These are phyloP conservation scores for Drosophila merina DNA, from an alignment of 2,888 invertebrate genomes.

Conservation along the genomic window DNA sequence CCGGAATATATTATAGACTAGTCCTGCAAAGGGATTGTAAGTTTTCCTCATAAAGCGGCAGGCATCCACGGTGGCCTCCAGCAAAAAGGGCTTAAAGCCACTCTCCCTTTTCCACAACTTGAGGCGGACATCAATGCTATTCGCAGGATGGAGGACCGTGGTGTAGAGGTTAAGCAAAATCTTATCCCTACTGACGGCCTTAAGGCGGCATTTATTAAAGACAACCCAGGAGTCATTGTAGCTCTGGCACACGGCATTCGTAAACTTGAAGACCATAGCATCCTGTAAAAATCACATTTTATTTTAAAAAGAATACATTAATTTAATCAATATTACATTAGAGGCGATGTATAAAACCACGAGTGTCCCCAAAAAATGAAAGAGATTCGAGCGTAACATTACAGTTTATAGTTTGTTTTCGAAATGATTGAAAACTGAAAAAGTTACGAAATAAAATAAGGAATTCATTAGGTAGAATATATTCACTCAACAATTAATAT, in stretches of 20 bases:
- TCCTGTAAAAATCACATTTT: not conserved
- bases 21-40: not conserved
- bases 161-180: slow-evolving; percentile 16
- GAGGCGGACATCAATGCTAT: not conserved
- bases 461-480: not conserved
- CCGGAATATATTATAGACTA: slow-evolving; percentile 6
- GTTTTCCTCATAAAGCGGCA: slow-evolving; percentile 9
- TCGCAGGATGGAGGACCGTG: slow-evolving; percentile 6
- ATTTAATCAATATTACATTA: not conserved
- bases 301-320: not conserved
- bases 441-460: not conserved
- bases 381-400: not conserved
- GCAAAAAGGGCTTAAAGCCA: slow-evolving; percentile 22
- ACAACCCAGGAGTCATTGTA: slow-evolving; percentile 31
- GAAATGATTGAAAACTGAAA: not conserved
- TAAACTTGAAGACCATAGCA: slow-evolving; percentile 23
- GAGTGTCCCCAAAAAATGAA: not conserved
- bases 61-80: slow-evolving; percentile 7
- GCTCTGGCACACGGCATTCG: slow-evolving; percentile 23
- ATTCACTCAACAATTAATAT: not conserved
- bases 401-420: not conserved
- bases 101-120: slow-evolving; percentile 13
- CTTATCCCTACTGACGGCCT: slow-evolving; percentile 26
- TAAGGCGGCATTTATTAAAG: slow-evolving; percentile 23
- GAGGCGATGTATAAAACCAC: not conserved